Evolutionary conservation across 2,113 vertebrate species (phyloP), one percentile per base, ranked within the genome.

Genomic region (Candoia aspera): DNA sequence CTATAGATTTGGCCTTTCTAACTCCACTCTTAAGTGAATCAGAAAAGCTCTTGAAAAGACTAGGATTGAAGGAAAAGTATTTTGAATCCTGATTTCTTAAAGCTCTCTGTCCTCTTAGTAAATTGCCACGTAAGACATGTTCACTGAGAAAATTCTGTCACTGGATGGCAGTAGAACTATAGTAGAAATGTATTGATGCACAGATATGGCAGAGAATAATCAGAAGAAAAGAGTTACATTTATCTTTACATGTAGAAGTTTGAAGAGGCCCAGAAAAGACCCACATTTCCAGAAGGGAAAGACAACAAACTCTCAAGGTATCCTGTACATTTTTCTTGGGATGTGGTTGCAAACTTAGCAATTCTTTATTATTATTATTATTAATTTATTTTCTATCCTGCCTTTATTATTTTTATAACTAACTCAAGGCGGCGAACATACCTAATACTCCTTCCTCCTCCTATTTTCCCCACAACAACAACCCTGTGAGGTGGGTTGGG

Each of bases 141-240:
- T 96, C 88, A 92, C 96, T 97, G 94, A 96, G 97, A 96, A 90
- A 55, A 95, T 97, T 97, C 96, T 95, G 96, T 97, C 97, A 97
- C 96, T 97, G 49, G 97, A 97, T 98, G 97, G 97, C 97, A 97
- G 97, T 96, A 98, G 97, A 97, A 97, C 93, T 96, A 97, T 97
- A 96, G 97, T 91, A 88, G 96, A 97, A 97, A 97, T 97, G 97
- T 97, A 96, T 94, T 96, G 95, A 93, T 88, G 93, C 62, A 88
- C 55, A 54, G 92, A 93, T 96, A 91, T 85, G 94, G 95, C 95
- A 94, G 95, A 91, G 94, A 94, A 95, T 94, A 93, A 95, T 95
- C 1, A 88, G 94, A 97, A 17, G 24, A 29, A 92, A 95, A 94
- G 92, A 0, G 83, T 94, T 89, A 89, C 97, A 97, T 98, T 98